phyloP scores from a whole-genome alignment of 2,113 vertebrate genomes.

The Melanocharis versteri region DNA sequence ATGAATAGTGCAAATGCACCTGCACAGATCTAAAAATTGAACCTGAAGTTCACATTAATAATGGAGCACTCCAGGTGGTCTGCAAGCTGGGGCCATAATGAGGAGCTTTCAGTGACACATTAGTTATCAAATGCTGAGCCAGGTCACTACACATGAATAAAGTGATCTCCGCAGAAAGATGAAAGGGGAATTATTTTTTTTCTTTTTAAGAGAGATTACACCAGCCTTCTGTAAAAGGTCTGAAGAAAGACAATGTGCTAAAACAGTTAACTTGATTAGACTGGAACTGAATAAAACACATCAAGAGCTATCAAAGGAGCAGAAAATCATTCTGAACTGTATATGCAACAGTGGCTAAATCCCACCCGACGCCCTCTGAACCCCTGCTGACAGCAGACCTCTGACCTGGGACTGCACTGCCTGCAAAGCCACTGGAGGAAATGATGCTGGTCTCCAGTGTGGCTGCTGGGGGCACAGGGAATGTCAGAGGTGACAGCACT shows the following conservation, averaged over 20 bases:
- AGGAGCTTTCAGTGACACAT: slow-evolving; percentile 25
- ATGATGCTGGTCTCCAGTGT: neutral
- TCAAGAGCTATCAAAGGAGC: slow-evolving; percentile 18
- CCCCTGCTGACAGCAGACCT: neutral
- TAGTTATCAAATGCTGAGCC: slow-evolving; percentile 52
- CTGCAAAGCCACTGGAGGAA: neutral
- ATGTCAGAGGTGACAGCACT: neutral
- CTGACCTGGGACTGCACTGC: neutral
- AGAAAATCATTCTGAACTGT: slow-evolving; percentile 45
- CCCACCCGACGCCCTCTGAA: neutral
- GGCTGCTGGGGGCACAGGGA: neutral
- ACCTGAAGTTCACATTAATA: slow-evolving; percentile 62
- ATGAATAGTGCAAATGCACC: neutral
- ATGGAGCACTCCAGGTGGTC: slow-evolving; percentile 53
- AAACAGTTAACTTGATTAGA: slow-evolving; percentile 44
- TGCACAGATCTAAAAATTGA: slow-evolving; percentile 20
- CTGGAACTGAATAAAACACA: slow-evolving; percentile 25
- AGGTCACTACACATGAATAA: slow-evolving; percentile 61
- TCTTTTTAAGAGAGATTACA: slow-evolving; percentile 35
- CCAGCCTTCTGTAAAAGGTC: slow-evolving; percentile 11
- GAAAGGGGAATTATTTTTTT: slow-evolving; percentile 30
- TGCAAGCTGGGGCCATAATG: slow-evolving; percentile 33
- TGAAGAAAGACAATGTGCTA: slow-evolving; percentile 35
- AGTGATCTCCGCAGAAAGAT: slow-evolving; percentile 51
- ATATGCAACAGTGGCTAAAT: slow-evolving; percentile 44